A percentile compares a stretch with the other conserved stretches of the same genome.
phyloP scores from a whole-genome alignment of 2,888 invertebrate genomes.

The Enchytraeus crypticus region DNA sequence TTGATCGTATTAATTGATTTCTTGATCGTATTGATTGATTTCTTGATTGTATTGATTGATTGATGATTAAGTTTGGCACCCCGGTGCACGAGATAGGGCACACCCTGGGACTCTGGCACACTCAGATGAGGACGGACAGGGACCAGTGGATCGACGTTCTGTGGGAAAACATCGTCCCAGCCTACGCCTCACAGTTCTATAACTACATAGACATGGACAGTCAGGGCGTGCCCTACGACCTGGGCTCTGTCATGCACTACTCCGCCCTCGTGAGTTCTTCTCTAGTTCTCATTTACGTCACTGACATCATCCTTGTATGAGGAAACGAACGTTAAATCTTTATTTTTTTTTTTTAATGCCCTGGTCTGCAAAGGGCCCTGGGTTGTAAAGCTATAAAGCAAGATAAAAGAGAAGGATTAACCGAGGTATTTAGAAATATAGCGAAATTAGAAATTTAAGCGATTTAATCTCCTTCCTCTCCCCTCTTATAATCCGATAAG shows the following conservation, averaged over 20 bases:
- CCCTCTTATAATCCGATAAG: too few relatives aligned
- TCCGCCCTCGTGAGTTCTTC: slow-evolving; percentile 1
- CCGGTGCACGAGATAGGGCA: slow-evolving; percentile 10
- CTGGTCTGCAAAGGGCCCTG: too few relatives aligned
- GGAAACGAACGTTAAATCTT: too few relatives aligned
- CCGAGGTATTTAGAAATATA: too few relatives aligned
- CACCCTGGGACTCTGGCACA: slow-evolving; percentile 4
- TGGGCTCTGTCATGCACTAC: slow-evolving; percentile 9
- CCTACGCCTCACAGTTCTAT: background rate
- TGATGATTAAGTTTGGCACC: slow-evolving; percentile 8
- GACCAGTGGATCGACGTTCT: background rate
- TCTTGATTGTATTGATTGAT: background rate
- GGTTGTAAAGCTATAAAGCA: too few relatives aligned
- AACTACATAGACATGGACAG: background rate
- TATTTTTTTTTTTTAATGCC: too few relatives aligned
- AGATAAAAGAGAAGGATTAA: too few relatives aligned
- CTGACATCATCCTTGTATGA: too few relatives aligned
- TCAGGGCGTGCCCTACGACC: slow-evolving; percentile 2
- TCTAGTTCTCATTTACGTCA: too few relatives aligned
- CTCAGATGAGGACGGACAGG: slow-evolving; percentile 5
- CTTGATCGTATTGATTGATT: background rate
- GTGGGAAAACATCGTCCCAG: background rate
- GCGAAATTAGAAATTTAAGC: too few relatives aligned
- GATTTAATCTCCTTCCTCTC: too few relatives aligned
- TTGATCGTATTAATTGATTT: background rate